Conservation (phyloP, 2,797 vertebrate genomes). For the Acanthiza pusilla region DNA sequence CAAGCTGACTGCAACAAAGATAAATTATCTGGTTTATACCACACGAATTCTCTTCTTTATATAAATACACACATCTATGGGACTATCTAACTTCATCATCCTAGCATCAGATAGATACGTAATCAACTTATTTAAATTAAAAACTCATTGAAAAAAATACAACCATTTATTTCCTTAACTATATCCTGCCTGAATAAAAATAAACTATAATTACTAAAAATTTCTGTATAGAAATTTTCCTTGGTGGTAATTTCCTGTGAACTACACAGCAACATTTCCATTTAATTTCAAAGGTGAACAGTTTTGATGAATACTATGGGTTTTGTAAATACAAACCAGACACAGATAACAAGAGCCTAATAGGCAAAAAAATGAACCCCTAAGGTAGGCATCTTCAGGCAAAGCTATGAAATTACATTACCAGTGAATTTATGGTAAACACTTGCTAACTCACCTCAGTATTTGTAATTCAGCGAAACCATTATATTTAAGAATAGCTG, state of each 20-base stretch:
- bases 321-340: background rate
- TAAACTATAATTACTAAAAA: background rate
- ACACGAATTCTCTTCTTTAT: background rate
- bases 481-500: background rate
- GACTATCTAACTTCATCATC: background rate
- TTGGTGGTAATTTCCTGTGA: background rate
- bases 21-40: background rate
- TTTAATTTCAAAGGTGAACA: background rate
- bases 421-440: background rate
- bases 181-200: background rate
- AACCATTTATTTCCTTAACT: background rate
- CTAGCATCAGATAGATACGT: background rate
- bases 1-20: background rate
- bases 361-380: background rate
- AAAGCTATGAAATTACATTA: background rate
- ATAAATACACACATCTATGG: background rate
- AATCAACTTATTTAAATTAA: constrained; percentile 18
- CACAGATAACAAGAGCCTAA: background rate
- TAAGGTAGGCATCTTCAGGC: background rate
- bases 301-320: background rate
- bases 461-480: background rate
- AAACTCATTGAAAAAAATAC: background rate
- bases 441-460: background rate
- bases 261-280: background rate
- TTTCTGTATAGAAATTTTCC: background rate